Base-by-base conservation (phyloP, 2,113 vertebrate species). In the Cynoglossus semilaevis region DNA sequence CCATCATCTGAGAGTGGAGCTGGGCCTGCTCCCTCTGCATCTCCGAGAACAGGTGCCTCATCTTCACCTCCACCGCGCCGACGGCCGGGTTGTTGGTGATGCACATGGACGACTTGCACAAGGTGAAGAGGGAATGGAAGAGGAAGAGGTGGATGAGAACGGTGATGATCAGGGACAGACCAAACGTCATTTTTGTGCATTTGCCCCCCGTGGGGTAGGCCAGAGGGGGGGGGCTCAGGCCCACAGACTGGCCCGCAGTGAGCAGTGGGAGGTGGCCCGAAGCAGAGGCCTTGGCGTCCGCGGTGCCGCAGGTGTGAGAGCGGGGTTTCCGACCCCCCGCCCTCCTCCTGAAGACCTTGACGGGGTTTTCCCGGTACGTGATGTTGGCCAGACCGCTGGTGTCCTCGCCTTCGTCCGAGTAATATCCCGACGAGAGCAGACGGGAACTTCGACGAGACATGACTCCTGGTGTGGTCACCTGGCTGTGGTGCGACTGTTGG, bases 1-100 rank as follows among this genome's bases (percentile, higher is more conserved):
- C 41, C 60, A 76, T 72, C 56, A 83, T 15, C 84, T 88, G 65
- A 1, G 69, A 63, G 9, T 79, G 35, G 14, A 76, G 67, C 0
- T 15, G 43, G 1, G 85, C 72, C 14, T 85, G 79, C 37, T 74
- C 78, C 16, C 58, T 46, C 59, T 80, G 72, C 57, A 82, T 59
- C 42, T 79, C 75, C 35, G 47, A 84, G 79, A 70, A 18, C 41
- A 80, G 3, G 51, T 0, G 41, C 8, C 74, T 51, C 76, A 85
- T 69, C 60, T 73, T 81, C 9, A 19, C 64, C 15, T 84, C 77
- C 1, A 85, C 67, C 37, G 11, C 12, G 14, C 84, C 87, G 38
- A 12, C 56, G 14, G 15, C 38, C 22, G 14, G 5, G 38, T 13
- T 4, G 14, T 41, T 11, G 2, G 4, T 5, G 38, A 12, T 11